phyloP scores from a whole-genome alignment of 2,888 invertebrate species.

The Gryllus longicercus region DNA sequence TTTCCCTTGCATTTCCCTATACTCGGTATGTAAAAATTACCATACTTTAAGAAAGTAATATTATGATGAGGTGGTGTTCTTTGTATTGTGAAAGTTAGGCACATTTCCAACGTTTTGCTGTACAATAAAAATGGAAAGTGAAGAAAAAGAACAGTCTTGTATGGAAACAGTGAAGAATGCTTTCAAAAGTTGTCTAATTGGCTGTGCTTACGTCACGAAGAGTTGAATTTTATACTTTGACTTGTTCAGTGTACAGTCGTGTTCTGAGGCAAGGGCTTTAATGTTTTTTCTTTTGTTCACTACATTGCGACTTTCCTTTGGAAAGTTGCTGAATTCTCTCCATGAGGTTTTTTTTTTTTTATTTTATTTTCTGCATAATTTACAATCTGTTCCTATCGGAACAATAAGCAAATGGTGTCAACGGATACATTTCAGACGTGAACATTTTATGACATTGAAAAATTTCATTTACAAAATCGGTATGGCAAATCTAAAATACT shows the following conservation, averaged over 20 bases:
- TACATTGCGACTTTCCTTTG: no score
- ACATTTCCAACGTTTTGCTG: background rate
- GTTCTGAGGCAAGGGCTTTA: background rate
- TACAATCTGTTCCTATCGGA: no score
- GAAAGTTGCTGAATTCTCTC: no score
- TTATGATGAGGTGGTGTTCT: background rate
- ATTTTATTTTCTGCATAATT: no score
- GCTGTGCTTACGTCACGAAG: background rate
- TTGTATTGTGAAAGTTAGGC: constrained; percentile 1
- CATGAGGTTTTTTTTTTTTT: no score
- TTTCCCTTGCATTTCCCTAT: background rate
- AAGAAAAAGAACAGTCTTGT: background rate
- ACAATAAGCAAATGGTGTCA: no score
- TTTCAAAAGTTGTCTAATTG: background rate
- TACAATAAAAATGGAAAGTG: background rate
- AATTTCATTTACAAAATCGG: no score
- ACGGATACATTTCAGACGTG: no score
- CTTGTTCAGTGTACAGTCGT: background rate
- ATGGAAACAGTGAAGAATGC: background rate
- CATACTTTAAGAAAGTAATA: constrained; percentile 8
- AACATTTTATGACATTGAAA: no score
- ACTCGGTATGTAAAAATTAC: background rate
- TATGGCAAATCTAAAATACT: no score
- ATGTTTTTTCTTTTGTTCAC: background rate
- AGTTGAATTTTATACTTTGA: background rate